Conservation (phyloP, 2,113 vertebrate species). For the Tachycineta bicolor region DNA sequence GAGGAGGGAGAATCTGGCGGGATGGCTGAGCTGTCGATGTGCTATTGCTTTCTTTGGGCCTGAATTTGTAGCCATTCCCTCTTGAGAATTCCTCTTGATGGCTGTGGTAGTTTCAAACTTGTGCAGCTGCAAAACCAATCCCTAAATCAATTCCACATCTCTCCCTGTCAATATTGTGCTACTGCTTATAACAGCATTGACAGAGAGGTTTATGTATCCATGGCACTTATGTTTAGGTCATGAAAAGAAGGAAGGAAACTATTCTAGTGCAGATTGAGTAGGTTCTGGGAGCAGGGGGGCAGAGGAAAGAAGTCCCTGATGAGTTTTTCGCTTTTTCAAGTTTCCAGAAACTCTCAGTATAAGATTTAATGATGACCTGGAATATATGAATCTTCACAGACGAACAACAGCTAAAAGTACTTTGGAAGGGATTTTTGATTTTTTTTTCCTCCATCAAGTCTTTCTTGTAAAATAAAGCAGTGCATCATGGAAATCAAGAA, state of each 20-base stretch:
- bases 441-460: not conserved
- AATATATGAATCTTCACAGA: not conserved
- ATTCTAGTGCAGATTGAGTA: not conserved
- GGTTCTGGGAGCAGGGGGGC: not conserved
- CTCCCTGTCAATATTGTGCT: not conserved
- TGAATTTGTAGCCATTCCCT: conserved; percentile 23
- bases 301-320: not conserved
- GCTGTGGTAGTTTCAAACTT: not conserved
- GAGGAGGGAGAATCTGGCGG: conserved; percentile 3
- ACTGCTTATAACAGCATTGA: not conserved
- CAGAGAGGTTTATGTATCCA: not conserved
- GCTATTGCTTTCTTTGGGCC: conserved; percentile 53
- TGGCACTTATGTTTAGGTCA: not conserved
- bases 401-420: not conserved
- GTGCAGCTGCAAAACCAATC: conserved; percentile 10
- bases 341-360: not conserved
- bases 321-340: not conserved
- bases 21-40: not conserved
- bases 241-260: not conserved
- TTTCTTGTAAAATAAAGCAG: not conserved
- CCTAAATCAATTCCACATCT: not conserved
- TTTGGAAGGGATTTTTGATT: not conserved
- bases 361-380: not conserved
- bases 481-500: not conserved
- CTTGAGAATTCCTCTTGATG: not conserved